Percentiles rank a stretch among this genome's conserved stretches.
These are phyloP conservation scores for Trematomus loennbergii DNA, from an alignment of 2,113 vertebrate species.

Conservation along the genomic window DNA sequence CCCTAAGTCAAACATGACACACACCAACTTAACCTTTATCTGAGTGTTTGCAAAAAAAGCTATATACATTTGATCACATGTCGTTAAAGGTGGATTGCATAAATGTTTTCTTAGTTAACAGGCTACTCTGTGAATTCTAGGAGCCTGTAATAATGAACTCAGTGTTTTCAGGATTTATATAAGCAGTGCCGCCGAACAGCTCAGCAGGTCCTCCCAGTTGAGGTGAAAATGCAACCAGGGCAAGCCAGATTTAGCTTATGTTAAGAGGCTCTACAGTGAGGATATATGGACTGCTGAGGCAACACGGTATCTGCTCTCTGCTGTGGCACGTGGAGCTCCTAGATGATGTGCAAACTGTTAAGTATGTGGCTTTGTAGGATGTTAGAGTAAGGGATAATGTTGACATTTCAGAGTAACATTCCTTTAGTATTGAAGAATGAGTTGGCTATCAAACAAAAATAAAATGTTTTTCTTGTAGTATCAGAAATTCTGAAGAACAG, in stretches of 20 bases:
- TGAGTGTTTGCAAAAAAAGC: background rate
- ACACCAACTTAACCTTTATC: background rate
- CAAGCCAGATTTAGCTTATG: background rate
- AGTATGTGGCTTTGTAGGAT: background rate
- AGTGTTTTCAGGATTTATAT: slow-evolving; percentile 27
- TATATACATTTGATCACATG: too few relatives aligned
- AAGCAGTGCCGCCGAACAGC: background rate
- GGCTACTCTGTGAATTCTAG: background rate
- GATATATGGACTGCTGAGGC: slow-evolving; percentile 5
- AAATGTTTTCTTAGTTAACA: background rate
- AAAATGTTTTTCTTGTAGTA: background rate
- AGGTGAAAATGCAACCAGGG: background rate
- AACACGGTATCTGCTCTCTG: background rate
- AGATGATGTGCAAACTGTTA: background rate
- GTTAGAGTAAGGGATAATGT: background rate
- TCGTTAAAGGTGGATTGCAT: background rate
- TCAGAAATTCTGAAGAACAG: background rate
- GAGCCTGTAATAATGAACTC: slow-evolving; percentile 4
- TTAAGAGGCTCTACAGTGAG: background rate
- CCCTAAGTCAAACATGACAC: background rate
- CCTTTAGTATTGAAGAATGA: too few relatives aligned
- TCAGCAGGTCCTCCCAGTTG: background rate
- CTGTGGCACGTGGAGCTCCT: background rate
- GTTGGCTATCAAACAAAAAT: too few relatives aligned
- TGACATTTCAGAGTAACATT: too few relatives aligned